These are phyloP conservation scores for Ceryle rudis DNA, from an alignment of 2,797 vertebrate genomes.

Conservation along the genomic window DNA sequence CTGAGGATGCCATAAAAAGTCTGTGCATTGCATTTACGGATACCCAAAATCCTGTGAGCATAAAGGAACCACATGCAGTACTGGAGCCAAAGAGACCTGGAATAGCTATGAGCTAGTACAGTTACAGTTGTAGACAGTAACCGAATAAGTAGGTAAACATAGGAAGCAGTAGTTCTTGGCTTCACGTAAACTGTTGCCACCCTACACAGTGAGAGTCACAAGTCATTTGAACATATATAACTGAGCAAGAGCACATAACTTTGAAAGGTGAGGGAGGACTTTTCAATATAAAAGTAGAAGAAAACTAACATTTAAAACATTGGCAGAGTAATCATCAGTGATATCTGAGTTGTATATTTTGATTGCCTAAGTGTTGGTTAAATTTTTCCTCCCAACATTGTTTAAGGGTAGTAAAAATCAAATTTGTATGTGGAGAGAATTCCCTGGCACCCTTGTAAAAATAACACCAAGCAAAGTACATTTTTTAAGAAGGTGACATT, in stretches of 20 bases:
- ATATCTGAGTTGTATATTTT: background rate
- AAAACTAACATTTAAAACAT: background rate
- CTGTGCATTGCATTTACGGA: background rate
- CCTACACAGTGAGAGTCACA: background rate
- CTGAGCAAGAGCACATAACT: background rate
- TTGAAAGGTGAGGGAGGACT: background rate
- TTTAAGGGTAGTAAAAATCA: background rate
- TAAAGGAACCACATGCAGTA: background rate
- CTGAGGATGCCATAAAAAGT: background rate
- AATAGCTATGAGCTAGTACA: background rate
- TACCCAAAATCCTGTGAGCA: background rate
- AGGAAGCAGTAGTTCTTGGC: background rate
- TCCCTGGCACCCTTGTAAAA: background rate
- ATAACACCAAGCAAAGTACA: background rate
- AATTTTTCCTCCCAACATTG: background rate
- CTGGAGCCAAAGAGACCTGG: background rate
- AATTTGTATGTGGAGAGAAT: background rate
- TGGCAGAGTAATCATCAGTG: background rate
- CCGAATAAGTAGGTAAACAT: background rate
- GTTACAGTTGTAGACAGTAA: background rate
- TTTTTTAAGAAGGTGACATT: background rate
- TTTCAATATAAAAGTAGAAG: background rate
- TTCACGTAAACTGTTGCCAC: background rate
- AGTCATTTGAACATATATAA: background rate
- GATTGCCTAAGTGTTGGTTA: background rate